Base-by-base conservation (phyloP, 2,113 vertebrate species). In the Festucalex cinctus region DNA sequence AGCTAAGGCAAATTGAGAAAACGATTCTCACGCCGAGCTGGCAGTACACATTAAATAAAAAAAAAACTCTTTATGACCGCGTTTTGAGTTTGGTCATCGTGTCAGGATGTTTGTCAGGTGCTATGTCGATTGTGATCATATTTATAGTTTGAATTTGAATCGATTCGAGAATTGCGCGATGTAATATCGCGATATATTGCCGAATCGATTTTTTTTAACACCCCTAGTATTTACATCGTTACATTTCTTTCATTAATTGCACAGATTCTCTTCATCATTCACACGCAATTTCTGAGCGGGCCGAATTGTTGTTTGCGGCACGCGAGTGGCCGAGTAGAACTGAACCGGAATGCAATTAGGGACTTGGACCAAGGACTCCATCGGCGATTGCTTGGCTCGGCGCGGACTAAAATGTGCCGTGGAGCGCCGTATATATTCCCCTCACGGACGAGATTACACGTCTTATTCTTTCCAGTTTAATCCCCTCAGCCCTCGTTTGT, bases 291-390 rank as follows among this genome's bases (percentile, higher is more conserved):
- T 72, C 77, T 70, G 54, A 68, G 72, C 68, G 57, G 66, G 66
- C 36, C 65, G 44, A 54, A 66, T n/a, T 5, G 76, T 75, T 71
- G 79, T 82, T 77, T 24, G 16, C 44, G 66, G 76, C 22, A 41
- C 26, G 79, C 26, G 79, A 82, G 74, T 78, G 81, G 76, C 73
- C 56, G 48, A 80, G 84, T 74, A 82, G 74, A 67, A 75, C 79
- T 78, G 75, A 80, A 74, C 81, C 71, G 75, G 84, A 78, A 81
- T 78, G 66, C 80, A 85, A 75, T 85, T 83, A 81, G 71, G 53
- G 77, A 73, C 71, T 73, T 70, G 70, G 63, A 80, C 63, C 66
- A 10, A 68, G 78, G 64, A 84, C 86, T 71, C 60, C 22, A 49
- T 69, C 65, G 56, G 61, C 63, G 74, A 76, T 69, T 61, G 62